These are phyloP conservation scores for Tachina lurida DNA, from an alignment of 2,888 invertebrate genomes.

Conservation along the genomic window DNA sequence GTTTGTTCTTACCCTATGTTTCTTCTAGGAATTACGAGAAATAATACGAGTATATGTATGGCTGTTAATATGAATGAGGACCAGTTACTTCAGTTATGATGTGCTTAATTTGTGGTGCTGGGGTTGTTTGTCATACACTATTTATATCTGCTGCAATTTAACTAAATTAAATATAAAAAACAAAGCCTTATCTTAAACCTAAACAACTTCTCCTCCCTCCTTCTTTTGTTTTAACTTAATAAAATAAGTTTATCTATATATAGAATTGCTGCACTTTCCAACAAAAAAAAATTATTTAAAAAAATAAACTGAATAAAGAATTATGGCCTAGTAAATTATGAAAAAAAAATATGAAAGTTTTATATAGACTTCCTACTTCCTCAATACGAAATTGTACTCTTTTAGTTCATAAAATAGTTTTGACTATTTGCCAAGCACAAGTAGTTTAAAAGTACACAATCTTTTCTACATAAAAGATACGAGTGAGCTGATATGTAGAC, in stretches of 20 bases:
- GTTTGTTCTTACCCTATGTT: too few species aligned
- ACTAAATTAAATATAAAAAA: too few species aligned
- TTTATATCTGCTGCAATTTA: too few species aligned
- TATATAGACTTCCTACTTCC: constrained; percentile 39
- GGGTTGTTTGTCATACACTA: too few species aligned
- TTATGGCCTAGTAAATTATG: constrained; percentile 38
- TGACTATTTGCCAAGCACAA: constrained; percentile 46
- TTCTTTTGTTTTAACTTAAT: background rate
- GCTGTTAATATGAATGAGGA: too few species aligned
- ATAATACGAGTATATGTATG: too few species aligned
- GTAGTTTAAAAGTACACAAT: background rate
- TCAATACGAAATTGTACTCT: constrained; percentile 2
- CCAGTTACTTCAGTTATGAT: too few species aligned
- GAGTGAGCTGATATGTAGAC: background rate
- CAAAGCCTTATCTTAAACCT: too few species aligned
- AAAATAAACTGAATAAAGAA: constrained; percentile 23
- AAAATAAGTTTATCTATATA: background rate
- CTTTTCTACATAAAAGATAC: background rate
- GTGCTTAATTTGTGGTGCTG: too few species aligned
- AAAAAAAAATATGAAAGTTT: constrained; percentile 21
- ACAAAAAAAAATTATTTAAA: constrained; percentile 8
- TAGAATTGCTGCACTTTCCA: constrained; percentile 29
- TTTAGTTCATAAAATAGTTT: constrained; percentile 28
- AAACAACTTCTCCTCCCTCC: background rate
- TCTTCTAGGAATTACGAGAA: too few species aligned